Evolutionary conservation across 2,888 invertebrate genomes (phyloP), one percentile per base, ranked within the genome.

Genomic region (Sesamia inferens): DNA sequence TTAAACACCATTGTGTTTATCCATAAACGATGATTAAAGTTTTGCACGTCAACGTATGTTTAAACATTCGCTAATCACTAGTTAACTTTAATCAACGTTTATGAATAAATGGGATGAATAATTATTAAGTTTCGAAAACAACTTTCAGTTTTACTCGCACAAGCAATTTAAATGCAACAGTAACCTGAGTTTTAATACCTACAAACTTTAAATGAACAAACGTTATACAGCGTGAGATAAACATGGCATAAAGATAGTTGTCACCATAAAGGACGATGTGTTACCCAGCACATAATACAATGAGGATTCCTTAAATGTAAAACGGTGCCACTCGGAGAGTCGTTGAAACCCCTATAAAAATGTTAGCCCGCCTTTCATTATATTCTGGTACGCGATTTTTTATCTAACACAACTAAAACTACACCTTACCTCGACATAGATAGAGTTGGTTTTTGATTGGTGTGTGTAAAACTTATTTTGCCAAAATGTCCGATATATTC

Each of bases 261-360:
- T 93, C 91, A 89, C 91, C 88, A 91, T 93, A 93, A 93, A 91
- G 89, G 90, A 86, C 90, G 90, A 92, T 92, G 93, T 93, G 93
- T 94, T 92, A 90, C 93, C 90, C 92, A 90, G 91, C 94, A 92
- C 92, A 93, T 94, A 94, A 94, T 93, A 92, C 93, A 94, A 94
- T 93, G 94, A 91, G 93, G 91, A 94, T 94, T 94, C 94, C 94
- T 93, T 95, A 94, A 94, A 95, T 95, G 95, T 94, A 94, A 95
- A 95, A 93, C 93, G 94, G 90, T 88, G 87, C 90, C 92, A 93
- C 91, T 91, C 91, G 85, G 91, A 92, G 94, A 93, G 92, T 93
- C 95, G 94, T 95, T 95, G 93, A 91, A 94, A 93, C 94, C 94
- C 92, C 95, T 94, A 95, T 95, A 95, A 95, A 95, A 95, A 95